These are phyloP conservation scores for Parapristionchus giblindavisi DNA, from an alignment of 2,888 invertebrate species.

Conservation along the genomic window DNA sequence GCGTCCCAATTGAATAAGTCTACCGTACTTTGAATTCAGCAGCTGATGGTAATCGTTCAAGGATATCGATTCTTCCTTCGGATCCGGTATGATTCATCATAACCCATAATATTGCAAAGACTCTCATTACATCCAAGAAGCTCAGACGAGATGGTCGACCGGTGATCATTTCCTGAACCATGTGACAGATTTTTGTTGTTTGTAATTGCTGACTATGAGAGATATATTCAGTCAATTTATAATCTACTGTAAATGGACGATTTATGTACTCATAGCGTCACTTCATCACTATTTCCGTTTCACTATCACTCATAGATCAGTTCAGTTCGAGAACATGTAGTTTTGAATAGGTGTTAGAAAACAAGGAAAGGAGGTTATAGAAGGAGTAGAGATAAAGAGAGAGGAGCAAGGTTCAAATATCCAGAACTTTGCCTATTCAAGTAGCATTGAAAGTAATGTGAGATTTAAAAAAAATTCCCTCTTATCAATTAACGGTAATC, in stretches of 20 bases:
- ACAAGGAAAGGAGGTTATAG: neutral
- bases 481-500: neutral
- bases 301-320: neutral
- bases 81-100: constrained; percentile 66
- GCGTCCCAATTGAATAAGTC: too few relatives aligned
- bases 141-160: constrained; percentile 54
- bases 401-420: neutral
- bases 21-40: constrained; percentile 57
- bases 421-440: neutral
- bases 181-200: too few relatives aligned
- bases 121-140: constrained; percentile 58
- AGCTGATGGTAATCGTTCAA: constrained; percentile 60
- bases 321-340: too few relatives aligned
- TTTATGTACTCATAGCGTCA: too few relatives aligned
- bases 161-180: constrained; percentile 48
- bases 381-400: neutral
- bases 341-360: too few relatives aligned
- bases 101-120: constrained; percentile 67
- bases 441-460: neutral
- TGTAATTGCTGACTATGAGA: too few relatives aligned
- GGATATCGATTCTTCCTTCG: constrained; percentile 66
- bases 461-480: too few relatives aligned
- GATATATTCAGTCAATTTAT: too few relatives aligned
- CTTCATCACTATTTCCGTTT: neutral
- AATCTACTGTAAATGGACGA: too few relatives aligned